These are phyloP conservation scores for Tachina lurida DNA, from an alignment of 2,888 invertebrate genomes.

Conservation along the genomic window DNA sequence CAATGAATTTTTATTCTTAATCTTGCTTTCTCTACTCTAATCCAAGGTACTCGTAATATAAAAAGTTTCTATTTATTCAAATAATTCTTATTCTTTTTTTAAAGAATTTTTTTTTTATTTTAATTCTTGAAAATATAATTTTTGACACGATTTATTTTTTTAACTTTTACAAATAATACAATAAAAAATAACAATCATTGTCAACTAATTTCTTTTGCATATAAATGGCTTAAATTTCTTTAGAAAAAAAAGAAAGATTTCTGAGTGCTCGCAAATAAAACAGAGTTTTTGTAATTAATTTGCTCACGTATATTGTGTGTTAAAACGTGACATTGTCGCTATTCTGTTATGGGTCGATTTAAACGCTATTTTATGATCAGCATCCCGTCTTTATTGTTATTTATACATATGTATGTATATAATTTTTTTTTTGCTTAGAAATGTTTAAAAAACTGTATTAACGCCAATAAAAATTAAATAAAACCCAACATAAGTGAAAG, in stretches of 20 bases:
- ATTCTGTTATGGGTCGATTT: constrained; percentile 28
- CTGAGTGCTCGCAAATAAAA: background rate
- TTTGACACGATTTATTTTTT: background rate
- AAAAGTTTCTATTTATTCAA: too few relatives aligned
- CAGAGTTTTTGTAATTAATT: constrained; percentile 61
- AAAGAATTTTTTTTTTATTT: background rate
- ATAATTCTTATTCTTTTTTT: too few relatives aligned
- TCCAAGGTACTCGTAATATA: too few relatives aligned
- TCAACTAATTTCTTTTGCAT: constrained; percentile 9
- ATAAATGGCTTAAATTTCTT: background rate
- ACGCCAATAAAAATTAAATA: background rate
- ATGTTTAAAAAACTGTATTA: background rate
- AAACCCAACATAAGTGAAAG: background rate
- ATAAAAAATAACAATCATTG: background rate
- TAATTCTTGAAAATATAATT: background rate
- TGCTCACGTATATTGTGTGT: constrained; percentile 65
- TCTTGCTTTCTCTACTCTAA: too few relatives aligned
- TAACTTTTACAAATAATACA: background rate
- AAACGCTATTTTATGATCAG: constrained; percentile 11
- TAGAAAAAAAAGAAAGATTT: constrained; percentile 14
- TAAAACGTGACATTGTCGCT: constrained; percentile 65
- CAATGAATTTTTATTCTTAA: too few relatives aligned
- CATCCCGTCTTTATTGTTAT: constrained; percentile 11
- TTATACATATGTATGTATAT: too few relatives aligned
- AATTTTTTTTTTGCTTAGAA: background rate